Evolutionary conservation across 2,113 vertebrate genomes (phyloP), one percentile per base, ranked within the genome.

Genomic region (Dendropsophus ebraccatus): DNA sequence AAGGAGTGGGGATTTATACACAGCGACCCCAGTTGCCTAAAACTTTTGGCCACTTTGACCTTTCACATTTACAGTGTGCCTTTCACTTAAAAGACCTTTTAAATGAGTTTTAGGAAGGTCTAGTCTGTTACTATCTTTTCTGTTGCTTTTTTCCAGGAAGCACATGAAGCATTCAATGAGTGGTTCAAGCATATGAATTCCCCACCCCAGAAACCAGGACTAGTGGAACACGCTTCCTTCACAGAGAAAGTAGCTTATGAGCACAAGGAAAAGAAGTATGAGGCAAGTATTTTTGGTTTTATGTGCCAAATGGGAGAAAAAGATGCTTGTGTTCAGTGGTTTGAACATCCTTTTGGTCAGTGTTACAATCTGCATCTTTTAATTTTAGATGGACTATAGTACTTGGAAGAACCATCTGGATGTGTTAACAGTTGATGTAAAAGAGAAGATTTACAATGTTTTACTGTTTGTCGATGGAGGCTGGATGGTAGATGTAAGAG

Each of bases 381-480:
- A 78, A 90, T 90, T 91, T 67, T 91, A 99, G 98, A 90, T 94
- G 54, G 94, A 97, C 69, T 94, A 95, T 87, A 89, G 93, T 13
- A 94, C 93, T 90, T 99, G 98, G 98, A 96, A 96, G 86, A 93
- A 94, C 2, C 94, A 96, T 67, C 91, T 98, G 87, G 95, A 97
- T 81, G 94, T 93, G 25, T 90, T 99, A 54, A 98, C 97, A 8
- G 95, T 96, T 87, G 97, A 99, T 3, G 97, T 96, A 81, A 99
- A 99, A 86, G 98, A 99, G 73, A 96, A 97, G 73, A 99, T 99
- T 92, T 99, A 98, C 90, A 99, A 99, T 5, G 98, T 99, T 86
- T 92, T 99, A 86, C 93, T 99, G 62, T 99, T 99, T 78, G 97
- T 99, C 2, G 96, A 99, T 37, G 98, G 98, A 89, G 98, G 98